phyloP scores from a whole-genome alignment of 2,797 vertebrate genomes.

The Echiichthys vipera region DNA sequence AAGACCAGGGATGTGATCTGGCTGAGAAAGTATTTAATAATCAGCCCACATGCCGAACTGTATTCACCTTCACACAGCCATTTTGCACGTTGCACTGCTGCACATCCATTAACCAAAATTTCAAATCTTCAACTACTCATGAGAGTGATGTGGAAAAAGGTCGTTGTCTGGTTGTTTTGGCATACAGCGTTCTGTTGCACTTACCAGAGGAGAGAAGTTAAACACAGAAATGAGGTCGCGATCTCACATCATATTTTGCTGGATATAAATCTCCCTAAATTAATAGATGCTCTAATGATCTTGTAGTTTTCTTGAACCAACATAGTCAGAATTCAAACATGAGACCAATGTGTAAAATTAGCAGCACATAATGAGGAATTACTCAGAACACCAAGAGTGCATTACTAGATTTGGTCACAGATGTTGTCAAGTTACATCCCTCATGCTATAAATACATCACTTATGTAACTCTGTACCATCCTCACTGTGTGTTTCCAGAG shows the following conservation, averaged over 20 bases:
- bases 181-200: background rate
- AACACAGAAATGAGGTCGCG: too few relatives aligned
- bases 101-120: too few relatives aligned
- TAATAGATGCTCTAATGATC: background rate
- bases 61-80: too few relatives aligned
- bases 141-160: background rate
- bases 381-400: too few relatives aligned
- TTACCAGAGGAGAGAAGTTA: too few relatives aligned
- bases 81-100: too few relatives aligned
- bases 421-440: background rate
- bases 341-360: background rate
- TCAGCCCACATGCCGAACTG: too few relatives aligned
- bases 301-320: background rate
- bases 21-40: too few relatives aligned
- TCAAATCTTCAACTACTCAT: background rate
- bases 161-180: background rate
- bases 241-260: too few relatives aligned
- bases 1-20: too few relatives aligned
- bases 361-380: background rate
- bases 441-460: background rate
- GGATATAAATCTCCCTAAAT: too few relatives aligned
- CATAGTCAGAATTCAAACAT: slow-evolving; percentile 20
- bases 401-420: background rate
- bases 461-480: background rate
- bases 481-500: background rate